Base-by-base conservation (phyloP, 2,888 invertebrate genomes). In the Sclerodermus sp. region DNA sequence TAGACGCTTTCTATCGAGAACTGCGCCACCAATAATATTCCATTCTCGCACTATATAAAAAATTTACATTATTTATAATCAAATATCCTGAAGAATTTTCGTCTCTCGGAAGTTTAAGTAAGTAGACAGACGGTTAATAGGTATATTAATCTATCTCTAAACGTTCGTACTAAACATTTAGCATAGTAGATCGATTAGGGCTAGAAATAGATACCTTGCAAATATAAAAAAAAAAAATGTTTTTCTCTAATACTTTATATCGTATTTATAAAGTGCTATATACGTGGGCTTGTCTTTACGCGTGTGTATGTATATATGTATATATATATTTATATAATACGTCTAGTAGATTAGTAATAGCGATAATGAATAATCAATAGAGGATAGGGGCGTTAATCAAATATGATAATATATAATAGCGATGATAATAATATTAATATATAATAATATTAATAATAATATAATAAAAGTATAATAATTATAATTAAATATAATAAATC, bases 11-110 rank as follows among this genome's bases (percentile, higher is more conserved):
- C 62, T 53, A 62, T 58, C 51, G 57, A 63, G 59, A 56, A 58
- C 51, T 57, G 57, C 64, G 62, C 62, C 56, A 64, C 64, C 68
- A 67, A 68, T 67, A 67, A 66, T 69, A 65, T 67, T 63, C 60
- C 55, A 61, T 71, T 67, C 56, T 67, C 68, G 64, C 70, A 62
- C 73, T 77, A 76, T 77, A 74, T 75, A 76, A 77, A 77, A 77
- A 77, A 77, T 77, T 74, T 76, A 77, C 77, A 77, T 72, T 77
- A 75, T 77, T 72, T 76, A 77, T 77, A 77, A 74, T 76, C 67
- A 76, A 74, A 74, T 66, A 53, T 74, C 64, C 66, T 68, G 66
- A 67, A 70, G 67, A 68, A 68, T 68, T 68, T 61, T 64, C 48
- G 16, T 49, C 53, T 54, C 49, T 49, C 49, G 45, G 58, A 58